Base-by-base conservation (phyloP, 2,113 vertebrate species). In the Ivindomyrus marchei region DNA sequence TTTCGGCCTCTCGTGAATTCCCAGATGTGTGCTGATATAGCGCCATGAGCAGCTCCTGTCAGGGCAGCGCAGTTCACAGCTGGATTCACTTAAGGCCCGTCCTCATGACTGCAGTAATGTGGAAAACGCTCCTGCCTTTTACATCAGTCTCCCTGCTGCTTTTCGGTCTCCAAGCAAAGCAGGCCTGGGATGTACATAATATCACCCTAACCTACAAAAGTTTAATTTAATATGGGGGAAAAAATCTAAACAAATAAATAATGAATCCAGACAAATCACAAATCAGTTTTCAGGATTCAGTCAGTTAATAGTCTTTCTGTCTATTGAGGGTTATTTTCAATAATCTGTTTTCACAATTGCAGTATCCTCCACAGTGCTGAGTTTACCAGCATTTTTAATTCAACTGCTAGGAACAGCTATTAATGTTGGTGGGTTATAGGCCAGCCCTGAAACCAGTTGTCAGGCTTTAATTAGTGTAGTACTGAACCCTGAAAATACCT, bases 1-100 rank as follows among this genome's bases (percentile, higher is more conserved):
- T 91, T 90, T 91, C 92, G 66, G 92, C 15, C 88, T 84, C 88
- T 88, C 88, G 70, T 91, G 92, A 90, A 94, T 95, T 94, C 94
- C 95, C 96, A 96, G 95, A 96, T 96, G 95, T 94, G 91, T 92
- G 93, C 94, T 95, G 94, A 96, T 94, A 94, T 94, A 94, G 90
- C 92, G 92, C 93, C 92, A 91, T 91, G 88, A 93, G 92, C 92
- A 89, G 88, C 92, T 92, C 92, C 93, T 90, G 89, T 89, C 89
- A 91, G 90, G 91, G 91, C 90, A 90, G 89, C 84, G 92, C 91
- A 93, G 91, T 94, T 94, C 94, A 95, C 96, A 96, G 95, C 95
- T 96, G 95, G 95, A 95, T 93, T 93, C 93, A 91, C 94, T 94
- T 95, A 94, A 94, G 94, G 93, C 91, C 94, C 93, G 94, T 95